Evolutionary conservation across 2,888 invertebrate genomes (phyloP), one percentile per base, ranked within the genome.

Genomic region (Scotopteryx bipunctaria): DNA sequence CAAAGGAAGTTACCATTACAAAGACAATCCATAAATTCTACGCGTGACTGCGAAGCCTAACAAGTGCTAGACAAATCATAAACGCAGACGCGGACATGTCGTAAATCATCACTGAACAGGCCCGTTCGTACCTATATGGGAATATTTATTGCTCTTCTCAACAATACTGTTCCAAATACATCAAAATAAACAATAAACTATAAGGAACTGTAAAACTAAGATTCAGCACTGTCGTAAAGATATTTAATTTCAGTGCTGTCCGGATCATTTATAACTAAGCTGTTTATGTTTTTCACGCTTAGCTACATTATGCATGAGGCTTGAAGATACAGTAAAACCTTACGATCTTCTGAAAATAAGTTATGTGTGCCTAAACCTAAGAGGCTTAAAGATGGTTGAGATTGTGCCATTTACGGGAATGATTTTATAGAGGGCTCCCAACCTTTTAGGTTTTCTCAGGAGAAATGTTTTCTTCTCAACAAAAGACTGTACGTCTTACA

Each of bases 261-360:
- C 17, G 32, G 17, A 15, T 25, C 48, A 23, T 59, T 55, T 53
- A 55, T 11, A 33, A 36, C 19, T 37, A 27, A 44, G 31, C 29
- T 41, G 44, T 47, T 53, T 53, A 52, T 50, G 43, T 32, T n/a
- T n/a, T 46, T 46, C 13, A 13, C 46, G 13, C 38, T 43, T 41
- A 41, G 15, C 49, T 59, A 51, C 46, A 59, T 59, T 49, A 57
- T 52, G 52, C 57, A 57, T 52, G 54, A 57, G 54, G 51, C 46
- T 37, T 52, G 51, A 49, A 51, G 55, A 36, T 38, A 45, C 48
- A 49, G 59, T 54, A 51, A 54, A 51, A 43, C 51, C 36, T 56
- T 46, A 59, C 54, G 52, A 45, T 40, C 52, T 52, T 42, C 44
- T 27, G 43, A 47, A 57, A 50, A n/a, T n/a, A n/a, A n/a, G n/a